Percentiles rank a stretch among this genome's conserved stretches.
Evolutionary conservation across 53 echinoderm and acorn worm genomes (phyloP).

Genomic region (Luidia sarsii): DNA sequence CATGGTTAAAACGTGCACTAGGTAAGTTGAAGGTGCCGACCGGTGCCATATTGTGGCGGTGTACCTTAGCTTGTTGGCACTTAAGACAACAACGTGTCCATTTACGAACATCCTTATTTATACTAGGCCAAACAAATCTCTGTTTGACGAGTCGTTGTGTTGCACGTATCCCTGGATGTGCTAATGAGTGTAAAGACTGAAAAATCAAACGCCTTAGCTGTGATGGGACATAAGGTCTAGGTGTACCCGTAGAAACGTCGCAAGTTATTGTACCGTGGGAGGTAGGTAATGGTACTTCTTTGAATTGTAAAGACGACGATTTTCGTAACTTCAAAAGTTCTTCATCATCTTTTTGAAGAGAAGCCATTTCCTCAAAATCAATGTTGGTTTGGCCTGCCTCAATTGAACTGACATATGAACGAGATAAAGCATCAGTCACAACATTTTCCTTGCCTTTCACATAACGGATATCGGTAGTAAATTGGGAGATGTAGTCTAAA

Average conservation of each 20-base stretch:
- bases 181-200: slow-evolving; percentile 34
- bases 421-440: slow-evolving; percentile 24
- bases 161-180: slow-evolving; percentile 37
- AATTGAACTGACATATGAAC: slow-evolving; percentile 13
- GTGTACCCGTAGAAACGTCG: slow-evolving; percentile 32
- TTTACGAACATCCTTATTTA: too few relatives aligned
- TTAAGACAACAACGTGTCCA: slow-evolving; percentile 43
- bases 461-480: slow-evolving; percentile 43
- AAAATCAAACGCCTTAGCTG: slow-evolving; percentile 19
- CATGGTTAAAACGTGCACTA: slow-evolving; percentile 37
- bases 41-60: slow-evolving; percentile 29
- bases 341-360: slow-evolving; percentile 10
- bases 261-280: background rate
- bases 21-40: slow-evolving; percentile 54
- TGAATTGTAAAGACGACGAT: background rate
- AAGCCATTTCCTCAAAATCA: slow-evolving; percentile 30
- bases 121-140: too few relatives aligned
- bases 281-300: slow-evolving; percentile 8
- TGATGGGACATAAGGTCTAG: slow-evolving; percentile 27
- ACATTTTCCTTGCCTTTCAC: slow-evolving; percentile 1
- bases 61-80: slow-evolving; percentile 48
- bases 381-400: background rate
- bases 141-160: slow-evolving; percentile 28
- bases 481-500: slow-evolving; percentile 21
- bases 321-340: slow-evolving; percentile 3